These are phyloP conservation scores for Sminthurinus aureus DNA, from an alignment of 2,888 invertebrate genomes.

Conservation along the genomic window DNA sequence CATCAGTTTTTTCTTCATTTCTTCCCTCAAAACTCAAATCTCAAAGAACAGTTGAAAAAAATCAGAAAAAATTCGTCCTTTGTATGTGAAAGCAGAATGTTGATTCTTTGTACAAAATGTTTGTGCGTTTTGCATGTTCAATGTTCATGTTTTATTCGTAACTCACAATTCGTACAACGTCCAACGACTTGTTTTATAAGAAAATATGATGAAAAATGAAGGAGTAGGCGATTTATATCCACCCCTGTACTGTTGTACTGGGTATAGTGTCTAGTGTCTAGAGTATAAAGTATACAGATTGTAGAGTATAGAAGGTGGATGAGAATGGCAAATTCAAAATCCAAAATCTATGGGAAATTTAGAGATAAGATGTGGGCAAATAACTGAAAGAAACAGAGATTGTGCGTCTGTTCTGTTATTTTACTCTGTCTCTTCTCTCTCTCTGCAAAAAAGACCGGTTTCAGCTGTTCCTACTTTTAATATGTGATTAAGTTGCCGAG, in stretches of 20 bases:
- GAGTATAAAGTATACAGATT: neutral
- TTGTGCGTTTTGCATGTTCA: no score
- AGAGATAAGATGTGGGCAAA: neutral
- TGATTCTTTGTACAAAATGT: no score
- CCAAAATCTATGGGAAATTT: neutral
- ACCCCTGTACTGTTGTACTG: neutral
- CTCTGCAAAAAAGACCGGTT: slow-evolving; percentile 19
- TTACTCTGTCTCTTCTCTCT: neutral
- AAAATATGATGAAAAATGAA: neutral
- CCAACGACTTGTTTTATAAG: no score
- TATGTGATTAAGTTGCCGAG: slow-evolving; percentile 9
- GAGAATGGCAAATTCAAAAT: neutral
- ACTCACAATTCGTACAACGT: no score
- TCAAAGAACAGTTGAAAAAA: no score
- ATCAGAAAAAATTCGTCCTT: no score
- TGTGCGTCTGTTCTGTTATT: neutral
- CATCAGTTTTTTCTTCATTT: no score
- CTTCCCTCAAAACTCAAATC: no score
- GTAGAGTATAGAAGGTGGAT: no score
- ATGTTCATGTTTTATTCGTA: no score
- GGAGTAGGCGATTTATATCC: neutral
- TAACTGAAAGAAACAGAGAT: neutral
- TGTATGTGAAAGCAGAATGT: no score
- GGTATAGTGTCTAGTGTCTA: neutral
- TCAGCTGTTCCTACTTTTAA: neutral